Base-by-base conservation (phyloP, 2,113 vertebrate genomes). In the Oplegnathus fasciatus region DNA sequence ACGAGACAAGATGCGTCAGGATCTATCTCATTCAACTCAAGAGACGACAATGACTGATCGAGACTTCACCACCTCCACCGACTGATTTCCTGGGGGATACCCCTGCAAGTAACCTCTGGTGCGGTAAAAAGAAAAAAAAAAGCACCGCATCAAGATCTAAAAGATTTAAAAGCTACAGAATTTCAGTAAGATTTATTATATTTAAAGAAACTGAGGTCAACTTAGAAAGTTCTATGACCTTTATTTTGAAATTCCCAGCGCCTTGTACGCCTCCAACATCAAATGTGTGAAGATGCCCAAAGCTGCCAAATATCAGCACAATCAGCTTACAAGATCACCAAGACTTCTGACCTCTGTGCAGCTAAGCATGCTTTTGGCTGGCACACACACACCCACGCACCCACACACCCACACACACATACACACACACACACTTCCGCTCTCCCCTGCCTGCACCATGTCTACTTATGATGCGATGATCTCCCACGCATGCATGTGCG, bases 401-500 rank as follows among this genome's bases (percentile, higher is more conserved):
- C 64, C 55, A 8, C 74, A 17, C 74, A 17, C 46, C 57, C 4
- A 78, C 72, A 64, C 48, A 66, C 32, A 62, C 72, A 55, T 67
- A 64, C 66, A 37, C 34, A 2, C 34, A 37, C 26, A 46, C 67
- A 14, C 62, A 50, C 17, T 20, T 13, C 44, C 62, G 46, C 67
- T 32, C 64, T 2, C 11, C 20, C n/a, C 46, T 26, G 32, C 28
- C 66, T 83, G 44, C 11, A n/a, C n/a, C 30, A 17, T 2, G 11
- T 75, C 54, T 60, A 37, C 72, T 81, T 52, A 14, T 22, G 52
- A 54, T 75, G 65, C 18, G 5, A 66, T 13, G 50, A 60, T 73
- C 80, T 86, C 86, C 78, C 71, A 86, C 61, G 50, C 85, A 57
- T 60, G 32, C 34, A 66, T 81, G 76, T 72, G 69, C 28, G 69